Evolutionary conservation across 2,113 vertebrate genomes (phyloP).

Genomic region (Gila orcuttii): DNA sequence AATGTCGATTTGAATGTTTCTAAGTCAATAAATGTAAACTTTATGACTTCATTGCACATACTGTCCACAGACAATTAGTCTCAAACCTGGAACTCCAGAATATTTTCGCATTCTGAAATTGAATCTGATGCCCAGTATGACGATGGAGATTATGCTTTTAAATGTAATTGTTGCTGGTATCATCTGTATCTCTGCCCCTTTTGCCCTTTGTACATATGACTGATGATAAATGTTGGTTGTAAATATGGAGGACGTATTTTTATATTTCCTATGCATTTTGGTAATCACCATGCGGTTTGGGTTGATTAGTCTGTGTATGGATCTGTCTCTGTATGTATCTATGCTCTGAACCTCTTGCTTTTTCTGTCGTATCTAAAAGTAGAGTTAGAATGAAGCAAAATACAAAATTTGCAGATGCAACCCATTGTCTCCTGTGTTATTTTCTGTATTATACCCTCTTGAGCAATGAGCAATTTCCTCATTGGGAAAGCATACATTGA

Average conservation of each 20-base stretch:
- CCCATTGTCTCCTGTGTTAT: conserved; percentile 40
- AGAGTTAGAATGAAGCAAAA: conserved; percentile 65
- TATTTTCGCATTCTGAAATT: background rate
- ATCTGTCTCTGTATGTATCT: conserved; percentile 54
- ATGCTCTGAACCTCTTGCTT: conserved; percentile 49
- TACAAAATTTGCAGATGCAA: conserved; percentile 67
- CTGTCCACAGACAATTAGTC: background rate
- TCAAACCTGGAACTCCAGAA: conserved; percentile 18
- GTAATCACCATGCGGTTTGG: conserved; percentile 52
- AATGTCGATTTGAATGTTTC: conserved; percentile 9
- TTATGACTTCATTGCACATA: conserved; percentile 19
- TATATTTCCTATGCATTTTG: conserved; percentile 61
- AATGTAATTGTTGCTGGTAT: conserved; percentile 46
- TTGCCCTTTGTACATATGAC: conserved; percentile 60
- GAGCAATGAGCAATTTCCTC: no score
- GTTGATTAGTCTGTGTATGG: conserved; percentile 46
- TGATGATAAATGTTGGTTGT: conserved; percentile 56
- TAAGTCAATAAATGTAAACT: conserved; percentile 5
- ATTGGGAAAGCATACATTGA: no score
- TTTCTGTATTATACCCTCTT: background rate
- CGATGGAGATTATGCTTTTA: conserved; percentile 16
- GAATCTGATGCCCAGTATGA: background rate
- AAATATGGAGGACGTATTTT: conserved; percentile 66
- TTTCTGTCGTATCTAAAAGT: conserved; percentile 55
- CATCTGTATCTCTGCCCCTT: conserved; percentile 35